Conservation (phyloP, 2,797 vertebrate species). For the Natrix natrix region DNA sequence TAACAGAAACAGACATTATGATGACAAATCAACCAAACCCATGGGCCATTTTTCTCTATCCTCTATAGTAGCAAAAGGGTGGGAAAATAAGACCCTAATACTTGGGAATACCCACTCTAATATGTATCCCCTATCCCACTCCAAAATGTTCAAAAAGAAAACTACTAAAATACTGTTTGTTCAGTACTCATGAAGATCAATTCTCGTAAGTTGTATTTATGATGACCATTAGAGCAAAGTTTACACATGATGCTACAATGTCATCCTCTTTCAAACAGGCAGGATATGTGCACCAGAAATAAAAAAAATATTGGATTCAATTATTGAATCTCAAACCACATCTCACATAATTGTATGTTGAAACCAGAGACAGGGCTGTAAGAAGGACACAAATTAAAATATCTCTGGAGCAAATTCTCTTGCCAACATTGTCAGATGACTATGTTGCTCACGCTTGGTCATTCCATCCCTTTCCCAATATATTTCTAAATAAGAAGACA, state of each 20-base stretch:
- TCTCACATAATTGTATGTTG: slow-evolving; percentile 50
- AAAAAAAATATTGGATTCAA: slow-evolving; percentile 14
- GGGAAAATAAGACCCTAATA: slow-evolving; percentile 61
- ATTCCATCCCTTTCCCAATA: not conserved
- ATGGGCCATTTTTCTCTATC: not conserved
- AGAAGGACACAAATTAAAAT: not conserved
- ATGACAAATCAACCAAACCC: slow-evolving; percentile 18
- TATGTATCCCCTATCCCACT: slow-evolving; percentile 45
- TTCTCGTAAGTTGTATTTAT: slow-evolving; percentile 57
- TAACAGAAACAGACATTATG: slow-evolving; percentile 1
- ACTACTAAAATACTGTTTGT: slow-evolving; percentile 76
- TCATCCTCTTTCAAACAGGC: not conserved
- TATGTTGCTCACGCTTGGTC: not conserved
- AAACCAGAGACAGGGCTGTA: slow-evolving; percentile 14
- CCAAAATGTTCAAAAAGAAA: slow-evolving; percentile 53
- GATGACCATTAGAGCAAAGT: slow-evolving; percentile 5
- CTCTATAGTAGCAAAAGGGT: slow-evolving; percentile 20
- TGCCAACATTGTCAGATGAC: not conserved
- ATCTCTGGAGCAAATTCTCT: not conserved
- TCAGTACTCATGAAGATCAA: slow-evolving; percentile 70
- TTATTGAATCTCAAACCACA: slow-evolving; percentile 64
- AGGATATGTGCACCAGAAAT: slow-evolving; percentile 19
- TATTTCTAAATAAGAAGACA: not conserved
- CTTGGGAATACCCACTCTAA: slow-evolving; percentile 71
- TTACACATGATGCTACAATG: not conserved